These are phyloP conservation scores for Euphonia xanthogaster DNA, from an alignment of 2,797 vertebrate species.

Conservation along the genomic window DNA sequence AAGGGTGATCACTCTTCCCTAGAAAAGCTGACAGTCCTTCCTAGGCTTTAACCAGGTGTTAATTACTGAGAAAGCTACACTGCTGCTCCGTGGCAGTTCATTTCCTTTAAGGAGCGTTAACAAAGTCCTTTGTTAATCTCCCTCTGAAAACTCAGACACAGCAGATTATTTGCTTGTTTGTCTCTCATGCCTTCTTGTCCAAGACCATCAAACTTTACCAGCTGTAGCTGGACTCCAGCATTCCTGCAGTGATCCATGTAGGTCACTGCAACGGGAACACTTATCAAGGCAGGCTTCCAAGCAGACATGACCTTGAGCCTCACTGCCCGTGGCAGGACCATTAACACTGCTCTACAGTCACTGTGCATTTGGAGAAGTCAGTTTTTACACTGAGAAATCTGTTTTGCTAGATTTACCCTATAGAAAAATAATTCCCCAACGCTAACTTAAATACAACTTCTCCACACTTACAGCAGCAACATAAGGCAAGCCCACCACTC, in stretches of 20 bases:
- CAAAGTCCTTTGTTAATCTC: not conserved
- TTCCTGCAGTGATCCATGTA: not conserved
- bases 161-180: not conserved
- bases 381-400: not conserved
- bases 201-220: not conserved
- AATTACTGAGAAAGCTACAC: not conserved
- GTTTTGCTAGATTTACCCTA: not conserved
- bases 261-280: not conserved
- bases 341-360: not conserved
- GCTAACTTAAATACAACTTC: not conserved
- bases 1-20: not conserved
- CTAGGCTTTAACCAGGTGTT: not conserved
- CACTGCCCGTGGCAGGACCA: rapidly evolving
- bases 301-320: constrained; percentile 15
- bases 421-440: not conserved
- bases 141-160: not conserved
- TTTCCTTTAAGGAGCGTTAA: not conserved
- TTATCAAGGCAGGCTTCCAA: not conserved
- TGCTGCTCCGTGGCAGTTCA: not conserved
- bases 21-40: not conserved
- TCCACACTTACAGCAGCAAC: not conserved
- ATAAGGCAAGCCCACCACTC: not conserved
- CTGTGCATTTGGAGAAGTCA: not conserved
- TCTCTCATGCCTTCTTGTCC: not conserved
- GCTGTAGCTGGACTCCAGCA: not conserved